Percentiles rank a stretch among this genome's conserved stretches.
phyloP scores from a whole-genome alignment of 2,113 vertebrate species.

The Rhea americana region DNA sequence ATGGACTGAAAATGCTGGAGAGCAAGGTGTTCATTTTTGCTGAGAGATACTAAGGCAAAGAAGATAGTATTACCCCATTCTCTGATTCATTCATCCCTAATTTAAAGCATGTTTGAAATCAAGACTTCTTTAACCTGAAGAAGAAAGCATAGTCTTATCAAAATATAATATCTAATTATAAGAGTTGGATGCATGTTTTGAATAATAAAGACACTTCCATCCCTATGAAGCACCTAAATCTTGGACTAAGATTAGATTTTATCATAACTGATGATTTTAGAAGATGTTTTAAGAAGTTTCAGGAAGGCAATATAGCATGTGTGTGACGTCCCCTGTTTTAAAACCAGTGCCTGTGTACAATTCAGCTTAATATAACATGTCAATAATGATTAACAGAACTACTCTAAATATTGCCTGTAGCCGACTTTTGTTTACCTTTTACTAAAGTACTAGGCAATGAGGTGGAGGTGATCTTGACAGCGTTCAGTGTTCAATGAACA shows the following conservation, averaged over 20 bases:
- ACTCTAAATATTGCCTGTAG: not conserved
- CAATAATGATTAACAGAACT: not conserved
- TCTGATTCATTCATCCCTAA: not conserved
- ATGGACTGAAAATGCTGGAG: not conserved
- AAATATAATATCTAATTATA: not conserved
- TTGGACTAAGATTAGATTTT: not conserved
- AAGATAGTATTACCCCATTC: not conserved
- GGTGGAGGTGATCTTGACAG: not conserved
- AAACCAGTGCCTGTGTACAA: not conserved
- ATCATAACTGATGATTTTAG: not conserved
- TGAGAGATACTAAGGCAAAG: not conserved
- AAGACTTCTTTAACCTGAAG: not conserved
- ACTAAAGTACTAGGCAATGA: not conserved
- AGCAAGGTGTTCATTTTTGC: not conserved
- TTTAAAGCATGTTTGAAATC: not conserved
- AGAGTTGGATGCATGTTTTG: not conserved
- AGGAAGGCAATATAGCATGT: not conserved
- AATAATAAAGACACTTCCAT: fast-evolving
- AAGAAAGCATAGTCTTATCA: not conserved
- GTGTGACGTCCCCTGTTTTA: not conserved
- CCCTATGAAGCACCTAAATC: not conserved
- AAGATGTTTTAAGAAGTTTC: not conserved
- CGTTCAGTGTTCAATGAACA: not conserved
- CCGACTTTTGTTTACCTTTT: not conserved
- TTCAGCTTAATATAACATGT: not conserved